Conservation (phyloP, 2,888 invertebrate genomes). For the Teleogryllus oceanicus region DNA sequence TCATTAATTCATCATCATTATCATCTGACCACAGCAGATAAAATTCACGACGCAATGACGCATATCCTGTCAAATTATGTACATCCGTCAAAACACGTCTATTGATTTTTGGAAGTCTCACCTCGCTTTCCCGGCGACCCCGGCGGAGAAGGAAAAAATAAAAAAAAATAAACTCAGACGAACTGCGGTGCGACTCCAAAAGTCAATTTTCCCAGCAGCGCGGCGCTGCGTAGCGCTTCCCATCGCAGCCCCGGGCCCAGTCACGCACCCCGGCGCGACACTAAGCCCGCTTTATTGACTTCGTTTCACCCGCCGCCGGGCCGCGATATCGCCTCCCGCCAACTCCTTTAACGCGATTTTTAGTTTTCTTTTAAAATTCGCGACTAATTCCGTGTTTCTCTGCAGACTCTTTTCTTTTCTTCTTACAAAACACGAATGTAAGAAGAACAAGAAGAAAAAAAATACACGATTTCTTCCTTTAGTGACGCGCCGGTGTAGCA, state of each 20-base stretch:
- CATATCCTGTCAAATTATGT: no score
- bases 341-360: constrained; percentile 18
- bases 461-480: constrained; percentile 3
- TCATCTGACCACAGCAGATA: no score
- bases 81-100: no score
- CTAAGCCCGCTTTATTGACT: not conserved
- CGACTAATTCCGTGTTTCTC: constrained; percentile 4
- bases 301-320: not conserved
- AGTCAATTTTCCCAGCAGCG: not conserved
- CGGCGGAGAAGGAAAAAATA: no score
- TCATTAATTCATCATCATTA: no score
- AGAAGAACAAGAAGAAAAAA: not conserved
- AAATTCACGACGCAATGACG: no score
- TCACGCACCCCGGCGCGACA: not conserved
- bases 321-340: constrained; percentile 1
- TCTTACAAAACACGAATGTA: not conserved
- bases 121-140: no score
- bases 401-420: not conserved
- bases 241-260: not conserved
- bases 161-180: no score
- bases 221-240: not conserved
- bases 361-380: constrained; percentile 8
- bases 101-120: no score
- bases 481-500: not conserved
- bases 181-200: no score